Evolutionary conservation across 2,797 vertebrate species (phyloP).

Genomic region (Mus minutoides): DNA sequence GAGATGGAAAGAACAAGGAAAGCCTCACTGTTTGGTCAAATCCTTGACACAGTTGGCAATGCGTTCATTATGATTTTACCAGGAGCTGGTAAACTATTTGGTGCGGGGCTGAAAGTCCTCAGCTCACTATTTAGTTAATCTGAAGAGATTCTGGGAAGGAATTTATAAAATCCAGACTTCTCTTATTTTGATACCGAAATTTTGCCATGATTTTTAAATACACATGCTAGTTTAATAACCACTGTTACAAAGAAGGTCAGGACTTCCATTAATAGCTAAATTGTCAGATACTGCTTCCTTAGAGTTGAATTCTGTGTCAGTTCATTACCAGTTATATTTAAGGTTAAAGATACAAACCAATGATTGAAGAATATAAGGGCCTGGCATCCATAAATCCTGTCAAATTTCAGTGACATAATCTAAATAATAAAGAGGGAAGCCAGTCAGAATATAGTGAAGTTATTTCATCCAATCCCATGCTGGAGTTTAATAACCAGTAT

Average conservation of each 20-base stretch:
- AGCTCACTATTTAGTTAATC: not conserved
- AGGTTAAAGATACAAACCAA: not conserved
- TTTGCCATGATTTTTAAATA: not conserved
- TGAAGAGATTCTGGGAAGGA: not conserved
- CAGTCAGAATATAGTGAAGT: not conserved
- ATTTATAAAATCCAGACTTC: not conserved
- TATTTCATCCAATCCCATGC: no score
- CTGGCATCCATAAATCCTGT: not conserved
- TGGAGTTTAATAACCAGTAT: no score
- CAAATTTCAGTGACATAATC: not conserved
- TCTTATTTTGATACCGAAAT: not conserved
- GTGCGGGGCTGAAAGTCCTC: not conserved
- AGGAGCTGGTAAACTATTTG: not conserved
- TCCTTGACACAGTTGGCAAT: not conserved
- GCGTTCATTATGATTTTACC: not conserved
- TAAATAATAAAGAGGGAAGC: not conserved
- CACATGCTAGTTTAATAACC: not conserved
- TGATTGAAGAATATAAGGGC: not conserved
- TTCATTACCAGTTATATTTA: not conserved
- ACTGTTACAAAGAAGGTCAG: not conserved
- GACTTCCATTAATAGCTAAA: not conserved
- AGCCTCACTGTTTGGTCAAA: fast-evolving
- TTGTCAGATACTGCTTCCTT: no score
- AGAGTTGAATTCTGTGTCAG: not conserved
- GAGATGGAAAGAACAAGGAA: not conserved